These are phyloP conservation scores for Scolopax mira DNA, from an alignment of 2,113 vertebrate species.

Conservation along the genomic window DNA sequence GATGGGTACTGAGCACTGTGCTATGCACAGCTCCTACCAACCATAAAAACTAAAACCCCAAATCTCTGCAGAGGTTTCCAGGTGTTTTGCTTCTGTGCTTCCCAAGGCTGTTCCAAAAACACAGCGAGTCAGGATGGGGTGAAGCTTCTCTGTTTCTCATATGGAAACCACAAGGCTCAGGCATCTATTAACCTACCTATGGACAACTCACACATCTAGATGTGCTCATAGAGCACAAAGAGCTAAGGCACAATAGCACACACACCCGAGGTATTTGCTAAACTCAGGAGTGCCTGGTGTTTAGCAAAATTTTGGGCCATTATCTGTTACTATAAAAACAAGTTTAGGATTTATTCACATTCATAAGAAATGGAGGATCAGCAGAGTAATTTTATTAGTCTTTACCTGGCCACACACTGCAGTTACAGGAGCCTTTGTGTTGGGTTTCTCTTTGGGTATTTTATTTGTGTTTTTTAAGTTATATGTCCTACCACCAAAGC, in stretches of 20 bases:
- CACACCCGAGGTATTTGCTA: not conserved
- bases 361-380: not conserved
- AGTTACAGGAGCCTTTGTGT: fast-evolving
- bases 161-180: not conserved
- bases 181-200: not conserved
- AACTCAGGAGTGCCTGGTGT: not conserved
- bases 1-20: fast-evolving
- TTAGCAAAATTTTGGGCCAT: not conserved
- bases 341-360: not conserved
- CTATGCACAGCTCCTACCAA: fast-evolving
- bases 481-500: not conserved
- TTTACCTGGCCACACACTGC: not conserved
- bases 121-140: not conserved
- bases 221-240: too few relatives aligned
- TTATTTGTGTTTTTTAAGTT: not conserved
- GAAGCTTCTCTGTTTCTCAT: fast-evolving
- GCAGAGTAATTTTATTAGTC: not conserved
- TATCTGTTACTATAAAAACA: not conserved
- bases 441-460: too few relatives aligned
- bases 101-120: not conserved
- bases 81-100: not conserved
- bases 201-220: fast-evolving
- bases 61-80: not conserved
- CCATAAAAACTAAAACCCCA: fast-evolving
- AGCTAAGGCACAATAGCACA: not conserved